Evolutionary conservation across 2,113 vertebrate species (phyloP).

Genomic region (Heteronetta atricapilla): DNA sequence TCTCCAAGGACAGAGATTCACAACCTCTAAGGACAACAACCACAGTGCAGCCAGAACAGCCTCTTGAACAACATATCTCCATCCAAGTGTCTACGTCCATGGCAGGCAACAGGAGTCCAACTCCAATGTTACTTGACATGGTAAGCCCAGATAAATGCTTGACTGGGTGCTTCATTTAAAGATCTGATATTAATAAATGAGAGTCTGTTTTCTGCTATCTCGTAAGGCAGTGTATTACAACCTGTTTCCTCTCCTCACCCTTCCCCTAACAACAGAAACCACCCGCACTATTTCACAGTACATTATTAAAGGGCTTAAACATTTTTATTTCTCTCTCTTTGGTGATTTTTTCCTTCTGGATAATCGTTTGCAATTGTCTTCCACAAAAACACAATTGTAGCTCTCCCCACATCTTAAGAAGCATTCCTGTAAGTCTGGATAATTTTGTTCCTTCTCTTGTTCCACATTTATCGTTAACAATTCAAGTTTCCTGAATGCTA

Average conservation of each 20-base stretch:
- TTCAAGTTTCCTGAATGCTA: background rate
- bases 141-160: background rate
- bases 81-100: background rate
- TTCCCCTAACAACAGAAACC: background rate
- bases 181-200: background rate
- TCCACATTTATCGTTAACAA: background rate
- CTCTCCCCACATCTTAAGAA: background rate
- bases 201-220: background rate
- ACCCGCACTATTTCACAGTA: background rate
- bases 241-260: background rate
- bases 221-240: background rate
- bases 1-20: background rate
- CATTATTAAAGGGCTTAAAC: background rate
- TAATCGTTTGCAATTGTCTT: background rate
- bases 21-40: background rate
- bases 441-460: background rate
- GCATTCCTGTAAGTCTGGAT: background rate
- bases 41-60: background rate
- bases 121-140: background rate
- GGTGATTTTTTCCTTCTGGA: background rate
- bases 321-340: background rate
- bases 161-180: background rate
- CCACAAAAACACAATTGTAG: background rate
- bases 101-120: background rate
- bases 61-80: background rate